Evolutionary conservation across 2,888 invertebrate species (phyloP), one percentile per base, ranked within the genome.

Genomic region (Elmis aenea): DNA sequence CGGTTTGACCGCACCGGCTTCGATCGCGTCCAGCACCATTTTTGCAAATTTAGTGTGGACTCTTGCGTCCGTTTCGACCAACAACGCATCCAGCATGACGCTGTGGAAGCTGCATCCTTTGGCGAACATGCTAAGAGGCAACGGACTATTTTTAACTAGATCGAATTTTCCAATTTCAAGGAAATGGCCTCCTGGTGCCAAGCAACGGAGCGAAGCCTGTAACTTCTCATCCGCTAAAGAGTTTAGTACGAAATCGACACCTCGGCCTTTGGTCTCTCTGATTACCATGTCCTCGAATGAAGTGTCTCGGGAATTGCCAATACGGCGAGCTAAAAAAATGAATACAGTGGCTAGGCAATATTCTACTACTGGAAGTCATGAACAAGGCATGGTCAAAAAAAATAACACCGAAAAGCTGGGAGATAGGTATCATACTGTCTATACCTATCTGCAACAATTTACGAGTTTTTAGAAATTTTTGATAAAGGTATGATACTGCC

Each of bases 151-250:
- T 31, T 71, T 72, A 0, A 78, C 72, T 51, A 89, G 68, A 64
- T 91, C 89, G 54, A 80, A 84, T 67, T 89, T 90, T 27, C 89
- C 89, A 39, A 91, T 88, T 68, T 91, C 90, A 32, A 90, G 64
- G 64, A 91, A 91, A 39, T 81, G 72, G 3, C 90, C 81, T 1
- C 71, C 66, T 2, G 50, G 42, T 0, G 71, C 76, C 4, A 82
- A 59, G 47, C 81, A 82, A 2, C 78, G 68, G 0, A 80, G 59
- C 0, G 81, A 80, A 0, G 80, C 85, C 58, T 79, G 74, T 1
- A 95, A 72, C 64, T 93, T 92, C 25, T 95, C 93, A 55, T 89
- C 93, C 1, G 93, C 79, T 30, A 96, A 68, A 0, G 92, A 93
- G 66, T 96, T 96, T 5, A 91, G 68, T 6, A 96, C 85, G 36